Percentiles rank a stretch among this genome's conserved stretches.
phyloP scores from a whole-genome alignment of 2,113 vertebrate genomes.

The Dasyurus viverrinus region DNA sequence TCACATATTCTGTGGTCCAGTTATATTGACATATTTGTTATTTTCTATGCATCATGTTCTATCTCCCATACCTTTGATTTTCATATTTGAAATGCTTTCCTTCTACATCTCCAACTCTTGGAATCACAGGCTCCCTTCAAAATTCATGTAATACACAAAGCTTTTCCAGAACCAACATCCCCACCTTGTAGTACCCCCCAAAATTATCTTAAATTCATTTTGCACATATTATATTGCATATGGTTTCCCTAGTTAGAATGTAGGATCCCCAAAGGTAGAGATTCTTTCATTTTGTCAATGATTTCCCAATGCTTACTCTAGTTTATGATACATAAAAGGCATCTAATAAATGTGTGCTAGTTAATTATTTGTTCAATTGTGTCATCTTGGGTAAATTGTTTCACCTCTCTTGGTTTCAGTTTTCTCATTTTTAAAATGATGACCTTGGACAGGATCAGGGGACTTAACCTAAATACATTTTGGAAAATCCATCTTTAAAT shows the following conservation, averaged over 20 bases:
- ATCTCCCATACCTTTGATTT: neutral
- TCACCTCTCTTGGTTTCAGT: neutral
- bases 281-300: neutral
- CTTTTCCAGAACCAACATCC: neutral
- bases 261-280: neutral
- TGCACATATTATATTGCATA: neutral
- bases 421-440: neutral
- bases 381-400: neutral
- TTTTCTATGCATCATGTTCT: neutral
- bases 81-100: neutral
- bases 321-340: neutral
- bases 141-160: neutral
- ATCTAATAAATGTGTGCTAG: neutral
- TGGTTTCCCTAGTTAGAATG: neutral
- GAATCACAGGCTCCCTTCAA: neutral
- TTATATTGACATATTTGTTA: neutral
- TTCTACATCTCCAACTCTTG: neutral
- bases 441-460: neutral
- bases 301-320: neutral
- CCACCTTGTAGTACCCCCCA: neutral
- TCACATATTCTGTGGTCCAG: neutral
- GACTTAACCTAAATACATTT: neutral
- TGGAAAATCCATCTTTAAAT: neutral
- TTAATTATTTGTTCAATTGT: neutral
- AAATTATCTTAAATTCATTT: neutral